Conservation (phyloP, 2,888 invertebrate genomes). For the Neria commutata region DNA sequence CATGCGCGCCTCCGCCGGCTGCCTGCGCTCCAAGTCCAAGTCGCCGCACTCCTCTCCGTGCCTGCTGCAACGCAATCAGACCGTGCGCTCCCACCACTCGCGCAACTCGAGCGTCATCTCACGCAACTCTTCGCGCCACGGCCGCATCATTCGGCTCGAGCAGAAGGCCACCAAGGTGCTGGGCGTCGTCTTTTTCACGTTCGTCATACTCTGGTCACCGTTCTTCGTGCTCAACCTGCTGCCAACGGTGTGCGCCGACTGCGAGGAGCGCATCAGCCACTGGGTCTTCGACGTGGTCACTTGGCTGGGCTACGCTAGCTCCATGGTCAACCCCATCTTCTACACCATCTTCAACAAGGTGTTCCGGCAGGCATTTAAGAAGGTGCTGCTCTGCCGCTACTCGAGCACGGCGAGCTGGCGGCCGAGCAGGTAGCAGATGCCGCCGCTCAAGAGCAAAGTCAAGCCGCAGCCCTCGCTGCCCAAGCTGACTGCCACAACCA, state of each 20-base stretch:
- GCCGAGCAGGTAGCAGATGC: constrained; percentile 64
- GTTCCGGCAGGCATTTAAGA: constrained; percentile 89
- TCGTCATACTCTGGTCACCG: constrained; percentile 94
- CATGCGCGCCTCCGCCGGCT: constrained; percentile 1
- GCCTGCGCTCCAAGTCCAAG: constrained; percentile 52
- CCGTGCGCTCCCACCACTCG: constrained; percentile 74
- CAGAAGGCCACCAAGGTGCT: constrained; percentile 96
- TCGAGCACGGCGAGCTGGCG: constrained; percentile 66
- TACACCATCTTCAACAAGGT: constrained; percentile 96
- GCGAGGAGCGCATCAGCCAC: constrained; percentile 75
- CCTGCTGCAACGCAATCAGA: constrained; percentile 65
- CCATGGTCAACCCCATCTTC: constrained; percentile 94
- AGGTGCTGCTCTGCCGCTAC: constrained; percentile 80
- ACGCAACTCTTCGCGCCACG: constrained; percentile 80
- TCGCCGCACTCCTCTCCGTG: constrained; percentile 67
- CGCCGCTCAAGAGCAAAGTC: constrained; percentile 29
- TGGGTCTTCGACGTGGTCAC: constrained; percentile 87
- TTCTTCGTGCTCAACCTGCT: constrained; percentile 90
- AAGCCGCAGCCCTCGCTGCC: constrained; percentile 22
- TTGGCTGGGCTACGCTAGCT: constrained; percentile 93
- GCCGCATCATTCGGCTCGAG: constrained; percentile 83
- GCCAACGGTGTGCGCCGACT: constrained; percentile 81
- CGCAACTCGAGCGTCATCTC: constrained; percentile 83
- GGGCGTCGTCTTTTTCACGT: constrained; percentile 93
- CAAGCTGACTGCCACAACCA: neutral